These are phyloP conservation scores for Siderastrea siderea DNA, from an alignment of 92 coral and sea anemone species.

Conservation along the genomic window DNA sequence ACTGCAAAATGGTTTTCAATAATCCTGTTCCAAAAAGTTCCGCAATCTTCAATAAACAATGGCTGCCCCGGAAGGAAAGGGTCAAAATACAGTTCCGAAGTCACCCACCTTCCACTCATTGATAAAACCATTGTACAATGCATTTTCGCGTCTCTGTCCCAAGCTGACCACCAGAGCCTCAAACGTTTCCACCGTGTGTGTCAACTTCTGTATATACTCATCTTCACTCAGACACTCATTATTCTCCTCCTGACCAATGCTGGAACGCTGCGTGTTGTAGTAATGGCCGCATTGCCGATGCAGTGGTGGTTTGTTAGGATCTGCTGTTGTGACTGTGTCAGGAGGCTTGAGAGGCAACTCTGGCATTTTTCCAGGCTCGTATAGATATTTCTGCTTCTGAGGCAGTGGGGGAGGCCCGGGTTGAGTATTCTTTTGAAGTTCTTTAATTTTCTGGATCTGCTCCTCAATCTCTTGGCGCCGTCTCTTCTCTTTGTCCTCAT, in stretches of 20 bases:
- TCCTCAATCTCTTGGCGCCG: conserved; percentile 77
- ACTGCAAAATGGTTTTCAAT: neutral
- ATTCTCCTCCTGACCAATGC: conserved; percentile 79
- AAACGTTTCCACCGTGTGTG: conserved; percentile 78
- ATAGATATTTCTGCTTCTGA: conserved; percentile 38
- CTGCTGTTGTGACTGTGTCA: conserved; percentile 14
- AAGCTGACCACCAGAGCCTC: conserved; percentile 82
- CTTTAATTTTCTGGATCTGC: conserved; percentile 80
- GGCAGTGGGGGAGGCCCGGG: conserved; percentile 53
- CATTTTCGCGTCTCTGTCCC: conserved; percentile 70
- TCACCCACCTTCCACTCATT: conserved; percentile 88
- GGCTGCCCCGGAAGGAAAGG: neutral
- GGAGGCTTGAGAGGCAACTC: conserved; percentile 13
- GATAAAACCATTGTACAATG: conserved; percentile 75
- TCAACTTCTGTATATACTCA: conserved; percentile 79
- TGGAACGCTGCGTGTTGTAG: conserved; percentile 67
- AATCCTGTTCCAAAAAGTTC: no score
- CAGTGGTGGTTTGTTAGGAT: conserved; percentile 64
- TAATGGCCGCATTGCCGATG: conserved; percentile 93
- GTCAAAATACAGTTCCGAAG: neutral
- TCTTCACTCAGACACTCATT: conserved; percentile 79
- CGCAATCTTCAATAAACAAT: no score
- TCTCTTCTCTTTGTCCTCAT: conserved; percentile 54
- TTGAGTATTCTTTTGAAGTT: conserved; percentile 77
- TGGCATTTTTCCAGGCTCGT: conserved; percentile 59